These are phyloP conservation scores for Hypotaenidia okinawae DNA, from an alignment of 2,797 vertebrate genomes.

Conservation along the genomic window DNA sequence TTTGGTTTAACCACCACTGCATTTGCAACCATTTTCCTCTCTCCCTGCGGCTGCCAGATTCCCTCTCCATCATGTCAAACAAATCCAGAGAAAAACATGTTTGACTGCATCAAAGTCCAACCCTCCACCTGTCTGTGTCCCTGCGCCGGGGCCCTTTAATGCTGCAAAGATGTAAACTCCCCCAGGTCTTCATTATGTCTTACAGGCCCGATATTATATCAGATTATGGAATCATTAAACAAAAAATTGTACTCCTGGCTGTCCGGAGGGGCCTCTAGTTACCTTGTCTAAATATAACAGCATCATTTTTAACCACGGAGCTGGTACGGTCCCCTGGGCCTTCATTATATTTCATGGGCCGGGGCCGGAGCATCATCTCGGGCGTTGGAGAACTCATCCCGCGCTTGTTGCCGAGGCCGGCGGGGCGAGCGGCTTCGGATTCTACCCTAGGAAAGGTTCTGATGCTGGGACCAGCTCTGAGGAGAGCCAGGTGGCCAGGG, in stretches of 20 bases:
- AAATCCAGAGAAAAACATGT: slow-evolving; percentile 50
- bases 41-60: slow-evolving; percentile 24
- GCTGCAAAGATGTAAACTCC: slow-evolving; percentile 63
- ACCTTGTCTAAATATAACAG: slow-evolving; percentile 78
- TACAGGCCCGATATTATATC: slow-evolving; percentile 65
- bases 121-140: slow-evolving; percentile 50
- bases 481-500: neutral
- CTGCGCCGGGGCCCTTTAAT: slow-evolving; percentile 49
- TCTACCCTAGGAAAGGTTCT: too few relatives aligned
- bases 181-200: slow-evolving; percentile 78
- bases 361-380: slow-evolving; percentile 17
- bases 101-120: slow-evolving; percentile 61
- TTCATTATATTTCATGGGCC: slow-evolving; percentile 73
- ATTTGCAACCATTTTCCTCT: neutral
- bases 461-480: accelerated
- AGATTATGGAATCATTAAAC: slow-evolving; percentile 77
- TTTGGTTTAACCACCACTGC: neutral
- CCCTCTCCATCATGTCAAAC: slow-evolving; percentile 52
- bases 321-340: slow-evolving; percentile 62
- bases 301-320: slow-evolving; percentile 68
- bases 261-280: slow-evolving; percentile 67
- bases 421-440: neutral
- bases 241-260: slow-evolving; percentile 54
- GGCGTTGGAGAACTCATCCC: neutral
- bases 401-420: neutral